A percentile compares a stretch with the other conserved stretches of the same genome.
These are phyloP conservation scores for Tyto alba DNA, from an alignment of 2,113 vertebrate species.

Conservation along the genomic window DNA sequence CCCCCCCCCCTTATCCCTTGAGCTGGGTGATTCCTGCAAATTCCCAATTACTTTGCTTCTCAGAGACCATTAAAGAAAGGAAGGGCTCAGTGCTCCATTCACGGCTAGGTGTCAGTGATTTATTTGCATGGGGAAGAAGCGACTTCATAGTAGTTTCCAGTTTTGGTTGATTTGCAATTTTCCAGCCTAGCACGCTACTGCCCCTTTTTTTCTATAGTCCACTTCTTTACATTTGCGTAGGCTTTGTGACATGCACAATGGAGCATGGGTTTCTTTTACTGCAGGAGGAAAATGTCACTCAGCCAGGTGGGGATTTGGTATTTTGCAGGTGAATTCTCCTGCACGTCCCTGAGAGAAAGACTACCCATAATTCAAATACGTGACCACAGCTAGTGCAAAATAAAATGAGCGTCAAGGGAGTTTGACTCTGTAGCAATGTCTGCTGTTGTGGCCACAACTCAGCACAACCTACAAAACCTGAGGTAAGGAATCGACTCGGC, in stretches of 20 bases:
- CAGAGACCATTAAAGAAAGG: neutral
- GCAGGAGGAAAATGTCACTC: neutral
- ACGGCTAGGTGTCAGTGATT: neutral
- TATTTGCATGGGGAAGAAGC: neutral
- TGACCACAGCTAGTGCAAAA: neutral
- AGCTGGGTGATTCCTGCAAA: neutral
- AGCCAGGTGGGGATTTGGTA: neutral
- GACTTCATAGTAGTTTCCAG: neutral
- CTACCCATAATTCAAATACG: accelerated
- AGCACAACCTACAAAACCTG: neutral
- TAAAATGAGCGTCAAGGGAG: accelerated
- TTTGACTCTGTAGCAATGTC: accelerated
- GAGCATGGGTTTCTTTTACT: neutral
- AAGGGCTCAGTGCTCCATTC: constrained; percentile 8
- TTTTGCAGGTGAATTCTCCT: neutral
- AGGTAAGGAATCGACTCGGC: accelerated
- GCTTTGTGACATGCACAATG: accelerated
- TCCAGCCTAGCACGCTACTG: neutral
- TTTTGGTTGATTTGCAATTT: neutral
- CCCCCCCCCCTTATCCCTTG: neutral
- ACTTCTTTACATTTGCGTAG: accelerated
- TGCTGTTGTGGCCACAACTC: neutral
- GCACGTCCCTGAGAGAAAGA: accelerated
- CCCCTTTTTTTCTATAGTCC: accelerated
- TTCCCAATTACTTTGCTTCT: neutral